phyloP scores from a whole-genome alignment of 2,888 invertebrate species.

The Yponomeuta sedellus region DNA sequence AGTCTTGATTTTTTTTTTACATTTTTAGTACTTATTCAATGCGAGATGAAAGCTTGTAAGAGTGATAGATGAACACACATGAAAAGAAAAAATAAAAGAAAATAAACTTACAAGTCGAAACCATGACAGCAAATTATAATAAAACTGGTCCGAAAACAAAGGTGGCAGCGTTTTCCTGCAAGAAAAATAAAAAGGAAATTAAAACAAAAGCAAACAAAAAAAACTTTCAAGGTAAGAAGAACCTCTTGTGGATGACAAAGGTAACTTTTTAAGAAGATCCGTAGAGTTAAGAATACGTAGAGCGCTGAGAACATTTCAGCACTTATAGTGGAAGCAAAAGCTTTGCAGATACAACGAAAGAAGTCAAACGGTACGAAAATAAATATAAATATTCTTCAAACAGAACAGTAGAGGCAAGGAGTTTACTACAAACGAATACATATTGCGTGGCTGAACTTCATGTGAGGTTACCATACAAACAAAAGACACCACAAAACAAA shows the following conservation, averaged over 20 bases:
- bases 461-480: not conserved
- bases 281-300: not conserved
- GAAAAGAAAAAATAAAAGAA: constrained; percentile 39
- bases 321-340: no score
- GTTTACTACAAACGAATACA: not conserved
- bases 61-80: not conserved
- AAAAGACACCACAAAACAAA: constrained; percentile 23
- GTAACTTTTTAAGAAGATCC: not conserved
- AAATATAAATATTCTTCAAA: no score
- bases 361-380: no score
- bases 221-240: not conserved
- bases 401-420: not conserved
- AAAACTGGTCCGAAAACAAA: constrained; percentile 50
- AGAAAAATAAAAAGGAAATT: constrained; percentile 47
- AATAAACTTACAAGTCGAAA: constrained; percentile 75
- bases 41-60: no score
- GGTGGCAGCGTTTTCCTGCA: constrained; percentile 52
- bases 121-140: constrained; percentile 67
- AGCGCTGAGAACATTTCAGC: no score
- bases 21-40: no score
- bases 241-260: no score
- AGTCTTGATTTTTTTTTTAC: no score
- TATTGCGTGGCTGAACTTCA: not conserved
- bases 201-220: constrained; percentile 30
- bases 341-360: no score